Conservation (phyloP, 2,113 vertebrate species). For the Clarias macrocephalus region DNA sequence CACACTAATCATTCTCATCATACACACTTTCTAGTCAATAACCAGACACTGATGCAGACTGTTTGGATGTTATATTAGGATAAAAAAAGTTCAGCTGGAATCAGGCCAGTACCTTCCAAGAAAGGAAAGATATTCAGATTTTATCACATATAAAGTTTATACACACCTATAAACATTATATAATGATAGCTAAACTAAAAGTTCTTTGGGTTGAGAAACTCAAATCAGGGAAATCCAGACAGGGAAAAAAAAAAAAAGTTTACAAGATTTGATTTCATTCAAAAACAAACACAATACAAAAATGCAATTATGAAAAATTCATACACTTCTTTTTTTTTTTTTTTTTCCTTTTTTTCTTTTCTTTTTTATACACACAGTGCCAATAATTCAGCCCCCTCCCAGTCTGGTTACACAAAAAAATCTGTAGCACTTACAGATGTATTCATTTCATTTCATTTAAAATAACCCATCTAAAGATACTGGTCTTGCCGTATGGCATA, state of each 20-base stretch:
- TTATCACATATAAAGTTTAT: conserved; percentile 60
- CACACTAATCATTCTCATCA: background rate
- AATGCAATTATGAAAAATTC: conserved; percentile 40
- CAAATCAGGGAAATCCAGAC: conserved; percentile 47
- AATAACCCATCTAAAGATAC: conserved; percentile 18
- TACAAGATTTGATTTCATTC: conserved; percentile 53
- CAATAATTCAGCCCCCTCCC: conserved; percentile 42
- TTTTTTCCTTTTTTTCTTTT: background rate
- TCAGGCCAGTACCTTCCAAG: conserved; percentile 73
- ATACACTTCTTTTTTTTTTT: conserved; percentile 36
- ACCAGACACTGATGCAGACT: conserved; percentile 52
- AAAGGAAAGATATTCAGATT: conserved; percentile 67
- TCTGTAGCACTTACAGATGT: conserved; percentile 64
- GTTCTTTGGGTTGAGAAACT: conserved; percentile 64
- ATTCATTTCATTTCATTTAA: conserved; percentile 37
- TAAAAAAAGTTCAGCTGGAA: conserved; percentile 43
- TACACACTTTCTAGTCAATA: conserved; percentile 10
- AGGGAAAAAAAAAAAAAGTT: conserved; percentile 51
- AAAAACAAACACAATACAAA: conserved; percentile 51
- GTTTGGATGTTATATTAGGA: conserved; percentile 48
- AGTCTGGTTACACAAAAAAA: conserved; percentile 17
- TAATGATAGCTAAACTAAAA: conserved; percentile 56
- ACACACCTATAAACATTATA: conserved; percentile 61
- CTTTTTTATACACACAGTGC: conserved; percentile 50
- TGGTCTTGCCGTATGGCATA: conserved; percentile 55